These are phyloP conservation scores for Sylvia atricapilla DNA, from an alignment of 2,113 vertebrate species.

Conservation along the genomic window DNA sequence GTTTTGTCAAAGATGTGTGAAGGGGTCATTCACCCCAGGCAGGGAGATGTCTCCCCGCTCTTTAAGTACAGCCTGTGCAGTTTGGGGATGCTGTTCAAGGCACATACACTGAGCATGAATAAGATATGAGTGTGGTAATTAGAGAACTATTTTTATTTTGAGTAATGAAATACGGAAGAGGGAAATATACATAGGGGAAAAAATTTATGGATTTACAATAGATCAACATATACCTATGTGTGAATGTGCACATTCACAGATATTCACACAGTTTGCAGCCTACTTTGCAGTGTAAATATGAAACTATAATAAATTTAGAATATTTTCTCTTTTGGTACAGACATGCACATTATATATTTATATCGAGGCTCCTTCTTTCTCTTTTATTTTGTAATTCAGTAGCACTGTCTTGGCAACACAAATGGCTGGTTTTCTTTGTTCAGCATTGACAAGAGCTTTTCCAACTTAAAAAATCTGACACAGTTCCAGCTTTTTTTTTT, in stretches of 20 bases:
- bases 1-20: not conserved
- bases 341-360: not conserved
- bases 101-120: not conserved
- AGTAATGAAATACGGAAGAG: not conserved
- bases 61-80: not conserved
- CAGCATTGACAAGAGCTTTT: slow-evolving; percentile 50
- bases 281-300: not conserved
- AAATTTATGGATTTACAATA: not conserved
- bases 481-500: slow-evolving; percentile 1
- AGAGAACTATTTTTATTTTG: not conserved
- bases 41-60: not conserved
- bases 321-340: not conserved
- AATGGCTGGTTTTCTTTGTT: slow-evolving; percentile 56
- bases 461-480: slow-evolving; percentile 57
- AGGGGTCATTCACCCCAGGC: not conserved
- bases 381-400: slow-evolving; percentile 33
- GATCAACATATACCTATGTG: not conserved
- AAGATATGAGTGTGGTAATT: not conserved
- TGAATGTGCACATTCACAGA: not conserved
- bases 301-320: not conserved
- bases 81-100: not conserved
- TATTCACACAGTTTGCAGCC: not conserved
- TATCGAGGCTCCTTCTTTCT: not conserved
- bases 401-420: slow-evolving; percentile 57
- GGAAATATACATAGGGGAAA: not conserved